phyloP scores from a whole-genome alignment of 2,888 invertebrate species.

The Meteorus colon region DNA sequence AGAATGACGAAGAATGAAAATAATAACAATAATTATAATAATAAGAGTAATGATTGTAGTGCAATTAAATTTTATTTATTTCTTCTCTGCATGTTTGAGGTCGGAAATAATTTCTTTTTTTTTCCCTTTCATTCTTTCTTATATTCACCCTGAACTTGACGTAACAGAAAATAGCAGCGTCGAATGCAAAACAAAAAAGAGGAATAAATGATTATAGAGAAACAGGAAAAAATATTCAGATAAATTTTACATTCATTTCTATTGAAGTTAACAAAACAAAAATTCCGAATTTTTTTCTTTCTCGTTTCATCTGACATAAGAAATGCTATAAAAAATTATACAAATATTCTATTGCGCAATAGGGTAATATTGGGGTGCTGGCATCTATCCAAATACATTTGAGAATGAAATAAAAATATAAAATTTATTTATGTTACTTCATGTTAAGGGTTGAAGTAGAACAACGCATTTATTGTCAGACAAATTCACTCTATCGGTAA shows the following conservation, averaged over 20 bases:
- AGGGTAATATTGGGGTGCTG: too few species aligned
- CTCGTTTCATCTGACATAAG: not conserved
- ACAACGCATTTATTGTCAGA: not conserved
- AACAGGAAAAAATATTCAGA: too few species aligned
- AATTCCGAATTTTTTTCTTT: too few species aligned
- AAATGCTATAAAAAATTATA: not conserved
- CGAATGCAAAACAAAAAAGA: too few species aligned
- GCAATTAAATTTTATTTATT: slow-evolving; percentile 15
- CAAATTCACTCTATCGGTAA: not conserved
- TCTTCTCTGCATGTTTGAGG: slow-evolving; percentile 9
- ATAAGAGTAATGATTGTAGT: not conserved
- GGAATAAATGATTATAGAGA: too few species aligned
- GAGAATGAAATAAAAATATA: too few species aligned
- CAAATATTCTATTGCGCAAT: not conserved
- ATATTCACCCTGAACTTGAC: not conserved
- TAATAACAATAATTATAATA: not conserved
- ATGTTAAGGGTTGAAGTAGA: not conserved
- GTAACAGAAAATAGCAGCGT: not conserved
- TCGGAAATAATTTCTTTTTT: not conserved
- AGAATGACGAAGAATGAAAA: too few species aligned
- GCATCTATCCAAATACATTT: too few species aligned
- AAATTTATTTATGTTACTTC: too few species aligned
- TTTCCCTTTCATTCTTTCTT: slow-evolving; percentile 29
- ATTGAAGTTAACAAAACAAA: too few species aligned
- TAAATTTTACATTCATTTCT: too few species aligned